Evolutionary conservation across 2,888 invertebrate species (phyloP).

Genomic region (Sinodicranocentrus sp.): DNA sequence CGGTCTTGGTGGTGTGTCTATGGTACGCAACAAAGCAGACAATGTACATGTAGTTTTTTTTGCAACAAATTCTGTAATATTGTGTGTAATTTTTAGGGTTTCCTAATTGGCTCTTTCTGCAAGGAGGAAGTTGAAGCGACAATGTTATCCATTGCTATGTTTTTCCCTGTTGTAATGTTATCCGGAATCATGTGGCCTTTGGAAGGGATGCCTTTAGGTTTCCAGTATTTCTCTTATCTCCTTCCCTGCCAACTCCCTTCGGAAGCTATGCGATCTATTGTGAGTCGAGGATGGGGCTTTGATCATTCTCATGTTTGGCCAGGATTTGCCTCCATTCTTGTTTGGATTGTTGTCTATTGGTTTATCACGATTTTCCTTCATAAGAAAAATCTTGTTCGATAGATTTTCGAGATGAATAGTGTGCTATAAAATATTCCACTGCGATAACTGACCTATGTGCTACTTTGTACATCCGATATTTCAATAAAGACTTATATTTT

Average conservation of each 20-base stretch:
- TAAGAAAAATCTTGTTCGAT: no score
- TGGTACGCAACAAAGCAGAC: constrained; percentile 29
- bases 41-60: no score
- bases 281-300: constrained; percentile 54
- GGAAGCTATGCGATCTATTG: constrained; percentile 50
- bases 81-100: constrained; percentile 83
- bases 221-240: constrained; percentile 74
- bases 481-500: no score
- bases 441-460: no score
- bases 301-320: constrained; percentile 63
- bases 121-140: constrained; percentile 95
- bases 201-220: constrained; percentile 92
- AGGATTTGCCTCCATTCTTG: constrained; percentile 34
- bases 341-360: not conserved
- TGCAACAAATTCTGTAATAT: no score
- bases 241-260: constrained; percentile 59
- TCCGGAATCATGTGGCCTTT: constrained; percentile 91
- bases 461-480: no score
- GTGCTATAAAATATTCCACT: no score
- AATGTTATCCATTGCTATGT: constrained; percentile 80
- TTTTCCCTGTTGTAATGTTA: constrained; percentile 70
- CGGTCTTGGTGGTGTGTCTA: constrained; percentile 62
- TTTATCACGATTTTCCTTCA: no score
- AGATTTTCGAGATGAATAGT: no score
- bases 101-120: constrained; percentile 94